Percentiles rank a stretch among this genome's conserved stretches.
phyloP scores from a whole-genome alignment of 2,888 invertebrate species.

The Scotopteryx bipunctaria region DNA sequence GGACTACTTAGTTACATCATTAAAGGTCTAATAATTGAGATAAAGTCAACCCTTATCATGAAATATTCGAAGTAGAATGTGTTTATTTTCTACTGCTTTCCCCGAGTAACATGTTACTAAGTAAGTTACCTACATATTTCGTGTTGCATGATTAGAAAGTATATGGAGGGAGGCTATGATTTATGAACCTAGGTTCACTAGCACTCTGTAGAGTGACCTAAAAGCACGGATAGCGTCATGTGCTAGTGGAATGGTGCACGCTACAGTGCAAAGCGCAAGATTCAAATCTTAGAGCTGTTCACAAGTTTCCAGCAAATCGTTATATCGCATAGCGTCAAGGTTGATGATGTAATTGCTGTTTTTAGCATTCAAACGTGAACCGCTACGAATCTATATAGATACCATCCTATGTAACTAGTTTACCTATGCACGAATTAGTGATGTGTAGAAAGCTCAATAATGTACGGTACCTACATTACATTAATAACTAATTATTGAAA shows the following conservation, averaged over 20 bases:
- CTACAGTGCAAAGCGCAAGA: conserved; percentile 38
- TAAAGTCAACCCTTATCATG: no score
- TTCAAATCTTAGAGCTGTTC: conserved; percentile 62
- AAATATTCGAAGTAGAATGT: no score
- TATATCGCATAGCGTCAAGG: conserved; percentile 68
- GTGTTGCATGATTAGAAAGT: not conserved
- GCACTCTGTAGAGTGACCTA: conserved; percentile 11
- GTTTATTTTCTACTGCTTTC: no score
- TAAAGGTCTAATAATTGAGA: no score
- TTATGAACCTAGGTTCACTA: not conserved
- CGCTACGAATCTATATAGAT: conserved; percentile 45
- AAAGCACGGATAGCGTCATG: conserved; percentile 15
- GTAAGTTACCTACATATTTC: not conserved
- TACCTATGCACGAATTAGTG: conserved; percentile 21
- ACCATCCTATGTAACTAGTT: conserved; percentile 10
- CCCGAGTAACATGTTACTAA: not conserved
- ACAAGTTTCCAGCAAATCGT: conserved; percentile 58
- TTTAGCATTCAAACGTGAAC: conserved; percentile 70
- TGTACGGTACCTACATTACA: not conserved
- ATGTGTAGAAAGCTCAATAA: no score
- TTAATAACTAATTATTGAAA: not conserved
- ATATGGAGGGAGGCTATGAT: not conserved
- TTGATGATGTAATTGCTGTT: conserved; percentile 79
- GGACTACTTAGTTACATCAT: no score
- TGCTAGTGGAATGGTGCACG: conserved; percentile 36